Evolutionary conservation across 2,113 vertebrate genomes (phyloP), one percentile per base, ranked within the genome.

Genomic region (Hippocampus abdominalis): DNA sequence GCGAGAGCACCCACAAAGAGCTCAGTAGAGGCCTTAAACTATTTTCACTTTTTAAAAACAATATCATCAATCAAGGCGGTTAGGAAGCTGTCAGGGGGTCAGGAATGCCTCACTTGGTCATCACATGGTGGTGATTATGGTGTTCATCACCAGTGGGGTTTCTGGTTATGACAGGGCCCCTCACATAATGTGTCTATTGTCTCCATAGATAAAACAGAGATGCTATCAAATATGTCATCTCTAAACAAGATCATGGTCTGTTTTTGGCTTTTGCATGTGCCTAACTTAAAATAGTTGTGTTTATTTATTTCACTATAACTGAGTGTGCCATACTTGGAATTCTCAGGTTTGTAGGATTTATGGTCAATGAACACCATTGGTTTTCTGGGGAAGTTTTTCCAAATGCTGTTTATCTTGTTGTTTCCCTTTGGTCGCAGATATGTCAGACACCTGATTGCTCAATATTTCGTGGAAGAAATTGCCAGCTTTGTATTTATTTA

Each of bases 21-120:
- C 56, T 70, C 36, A 68, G 68, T 53, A 51, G 78, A 77, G 81
- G 69, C 75, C 78, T 85, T 84, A 77, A 80, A 86, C 77, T 85
- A 87, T 89, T 91, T 89, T 87, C 85, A 85, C 85, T 87, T 84
- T 86, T 88, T 81, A 84, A 91, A 90, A 91, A 91, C 86, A 91
- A 86, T 88, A 93, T 91, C 89, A 92, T 93, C 90, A 90, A 92
- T 92, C 91, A 92, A 77, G 76, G 71, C 80, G 81, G 88, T 79
- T 83, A 83, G 78, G 81, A 46, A 64, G 83, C 85, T 89, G 89
- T 89, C 89, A 82, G 73, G 74, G 63, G 79, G 68, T 70, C 25
- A 75, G 68, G 75, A 82, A 80, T 69, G 78, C 72, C 73, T 78
- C 84, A 79, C 81, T 84, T 81, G 85, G 74, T 70, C 48, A 29